These are phyloP conservation scores for Apostichopus leukothele DNA, from an alignment of 53 echinoderm and acorn worm species.

Conservation along the genomic window DNA sequence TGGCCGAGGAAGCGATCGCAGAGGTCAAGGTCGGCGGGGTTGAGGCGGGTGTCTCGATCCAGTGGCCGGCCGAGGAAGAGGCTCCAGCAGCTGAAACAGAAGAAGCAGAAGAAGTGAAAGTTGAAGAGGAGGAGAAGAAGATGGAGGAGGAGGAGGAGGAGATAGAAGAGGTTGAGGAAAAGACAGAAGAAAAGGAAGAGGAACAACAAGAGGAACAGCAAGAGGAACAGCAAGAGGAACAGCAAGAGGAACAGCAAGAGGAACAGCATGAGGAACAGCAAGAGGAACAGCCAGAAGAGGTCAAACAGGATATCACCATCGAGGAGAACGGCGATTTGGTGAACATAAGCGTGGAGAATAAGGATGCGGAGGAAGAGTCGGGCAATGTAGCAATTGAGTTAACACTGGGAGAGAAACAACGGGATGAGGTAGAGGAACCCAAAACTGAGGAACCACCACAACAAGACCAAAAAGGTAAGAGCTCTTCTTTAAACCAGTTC, in stretches of 20 bases:
- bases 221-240: not conserved
- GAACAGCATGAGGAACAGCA: not conserved
- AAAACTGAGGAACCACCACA: not conserved
- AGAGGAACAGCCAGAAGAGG: not conserved
- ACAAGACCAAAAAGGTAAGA: conserved; percentile 6
- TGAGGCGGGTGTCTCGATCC: conserved; percentile 28
- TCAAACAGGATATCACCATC: not conserved
- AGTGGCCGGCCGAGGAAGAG: conserved; percentile 26
- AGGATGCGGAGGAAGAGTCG: conserved; percentile 5
- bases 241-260: not conserved
- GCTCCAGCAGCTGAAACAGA: not conserved
- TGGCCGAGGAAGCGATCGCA: conserved; percentile 36
- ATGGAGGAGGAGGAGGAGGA: not conserved
- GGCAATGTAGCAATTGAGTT: conserved; percentile 44
- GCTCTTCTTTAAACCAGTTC: not conserved
- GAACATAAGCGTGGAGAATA: not conserved
- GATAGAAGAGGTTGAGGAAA: not conserved
- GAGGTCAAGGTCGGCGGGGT: conserved; percentile 26
- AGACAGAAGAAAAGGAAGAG: not conserved
- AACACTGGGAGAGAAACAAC: conserved; percentile 28
- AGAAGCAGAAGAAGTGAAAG: not conserved
- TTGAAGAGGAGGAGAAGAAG: not conserved
- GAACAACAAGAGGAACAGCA: not conserved
- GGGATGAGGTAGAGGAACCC: conserved; percentile 1
- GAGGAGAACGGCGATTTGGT: not conserved